Base-by-base conservation (phyloP, 2,888 invertebrate species). In the Ferrisia virgata region DNA sequence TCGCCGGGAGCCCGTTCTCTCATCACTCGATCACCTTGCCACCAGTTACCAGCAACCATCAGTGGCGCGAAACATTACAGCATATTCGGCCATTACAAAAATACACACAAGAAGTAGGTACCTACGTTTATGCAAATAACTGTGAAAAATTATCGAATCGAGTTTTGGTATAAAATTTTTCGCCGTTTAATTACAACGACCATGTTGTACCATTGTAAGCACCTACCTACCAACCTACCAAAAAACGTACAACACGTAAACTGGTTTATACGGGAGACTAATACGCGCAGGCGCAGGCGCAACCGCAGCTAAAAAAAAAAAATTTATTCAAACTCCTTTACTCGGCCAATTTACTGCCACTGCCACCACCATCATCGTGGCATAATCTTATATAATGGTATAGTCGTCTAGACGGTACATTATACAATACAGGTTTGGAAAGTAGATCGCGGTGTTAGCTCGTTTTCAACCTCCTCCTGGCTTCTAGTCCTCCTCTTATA, bases 371-470 rank as follows among this genome's bases (percentile, higher is more conserved):
- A n/a, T n/a, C n/a, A n/a, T n/a, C n/a, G n/a, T n/a, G n/a, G n/a
- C n/a, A n/a, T n/a, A n/a, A 64, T 64, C 58, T 64, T 64, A 64
- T 64, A 64, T 64, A 64, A 64, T 64, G 58, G 58, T 64, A 25
- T 25, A 64, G 58, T 72, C 72, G 72, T 72, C 72, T 72, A 72
- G 72, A 72, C 72, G 58, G 58, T 72, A 33, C 33, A 33, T 72
- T 72, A 72, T 72, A 72, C 72, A 72, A 72, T 72, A 28, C 72
- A 72, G 72, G 72, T 72, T 72, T 72, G 72, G 72, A 72, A 72
- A 72, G 72, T 72, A 33, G 72, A 72, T 72, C 72, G 72, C 33
- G 72, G n/a, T 8, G 72, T 15, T 33, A 18, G 0, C 0, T 28
- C 4, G n/a, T 4, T 36, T 36, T 4, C 36, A 8, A 36, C 36